Percentiles rank a stretch among this genome's conserved stretches.
Evolutionary conservation across 2,113 vertebrate genomes (phyloP).

Genomic region (Mionectes macconnelli): DNA sequence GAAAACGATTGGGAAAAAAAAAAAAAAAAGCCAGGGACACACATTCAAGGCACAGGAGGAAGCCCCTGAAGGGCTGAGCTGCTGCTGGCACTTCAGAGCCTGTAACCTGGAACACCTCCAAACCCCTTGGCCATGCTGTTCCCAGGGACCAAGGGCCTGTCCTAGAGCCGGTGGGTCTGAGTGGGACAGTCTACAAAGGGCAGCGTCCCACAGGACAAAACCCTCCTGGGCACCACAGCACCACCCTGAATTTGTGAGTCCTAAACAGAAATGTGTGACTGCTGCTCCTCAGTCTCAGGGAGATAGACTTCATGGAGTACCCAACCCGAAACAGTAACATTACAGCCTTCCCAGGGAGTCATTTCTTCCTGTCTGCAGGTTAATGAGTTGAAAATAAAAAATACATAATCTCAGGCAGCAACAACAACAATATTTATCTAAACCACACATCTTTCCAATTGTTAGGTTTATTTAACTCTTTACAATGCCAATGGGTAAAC

Average conservation of each 20-base stretch:
- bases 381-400: background rate
- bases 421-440: background rate
- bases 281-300: background rate
- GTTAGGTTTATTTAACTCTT: background rate
- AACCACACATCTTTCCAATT: background rate
- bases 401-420: background rate
- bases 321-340: background rate
- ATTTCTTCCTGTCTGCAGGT: background rate
- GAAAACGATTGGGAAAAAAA: background rate
- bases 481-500: background rate
- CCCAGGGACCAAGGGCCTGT: background rate
- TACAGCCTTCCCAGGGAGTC: background rate
- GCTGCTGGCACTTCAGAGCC: background rate
- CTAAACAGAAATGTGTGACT: background rate
- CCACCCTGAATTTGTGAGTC: background rate
- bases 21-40: background rate
- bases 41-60: background rate
- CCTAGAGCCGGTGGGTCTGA: rapidly evolving
- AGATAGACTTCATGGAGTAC: background rate
- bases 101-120: background rate
- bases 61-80: background rate
- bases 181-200: background rate
- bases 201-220: background rate
- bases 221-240: background rate
- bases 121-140: background rate